Base-by-base conservation (phyloP, 2,888 invertebrate species). In the Dasypogon diadema region DNA sequence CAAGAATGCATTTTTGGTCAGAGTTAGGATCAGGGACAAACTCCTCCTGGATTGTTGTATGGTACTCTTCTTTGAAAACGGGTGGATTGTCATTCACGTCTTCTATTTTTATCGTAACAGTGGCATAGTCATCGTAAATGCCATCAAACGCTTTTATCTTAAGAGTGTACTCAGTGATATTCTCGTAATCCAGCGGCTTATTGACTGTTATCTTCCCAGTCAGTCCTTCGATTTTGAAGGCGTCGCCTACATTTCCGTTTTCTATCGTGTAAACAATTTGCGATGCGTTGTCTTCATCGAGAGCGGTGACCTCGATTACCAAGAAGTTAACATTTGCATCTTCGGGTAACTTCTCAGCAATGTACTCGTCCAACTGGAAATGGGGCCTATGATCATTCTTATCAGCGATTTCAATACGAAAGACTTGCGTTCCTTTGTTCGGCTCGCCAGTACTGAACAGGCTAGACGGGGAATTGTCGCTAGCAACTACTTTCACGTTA, bases 61-160 rank as follows among this genome's bases (percentile, higher is more conserved):
- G 91, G 81, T 92, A 92, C 65, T 91, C 89, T 68, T 91, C 91
- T 24, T 88, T 85, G 82, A 98, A 98, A 1, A 92, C 90, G 0
- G 98, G 98, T 0, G 92, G 92, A 84, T 97, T 96, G 84, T 98
- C 98, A 83, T 98, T 98, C 56, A 97, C 92, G 84, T 98, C 94
- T 80, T 91, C 92, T 72, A 97, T 93, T 80, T 92, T 91, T 63
- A 98, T 95, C 65, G 91, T 90, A 0, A 98, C 97, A 80, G 90
- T 91, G 0, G 96, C 93, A 75, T 91, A 91, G 82, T 95, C 96
- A 79, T 94, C 92, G 83, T 90, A 94, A 65, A 92, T 89, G 1
- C 96, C 96, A 83, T 96, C 96, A 78, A 92, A 93, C 0, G 95
- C 96, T 78, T 92, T 89, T 1, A 96, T 92, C 72, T 91, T 92